Base-by-base conservation (phyloP, 2,888 invertebrate species). In the Cephus spinipes region DNA sequence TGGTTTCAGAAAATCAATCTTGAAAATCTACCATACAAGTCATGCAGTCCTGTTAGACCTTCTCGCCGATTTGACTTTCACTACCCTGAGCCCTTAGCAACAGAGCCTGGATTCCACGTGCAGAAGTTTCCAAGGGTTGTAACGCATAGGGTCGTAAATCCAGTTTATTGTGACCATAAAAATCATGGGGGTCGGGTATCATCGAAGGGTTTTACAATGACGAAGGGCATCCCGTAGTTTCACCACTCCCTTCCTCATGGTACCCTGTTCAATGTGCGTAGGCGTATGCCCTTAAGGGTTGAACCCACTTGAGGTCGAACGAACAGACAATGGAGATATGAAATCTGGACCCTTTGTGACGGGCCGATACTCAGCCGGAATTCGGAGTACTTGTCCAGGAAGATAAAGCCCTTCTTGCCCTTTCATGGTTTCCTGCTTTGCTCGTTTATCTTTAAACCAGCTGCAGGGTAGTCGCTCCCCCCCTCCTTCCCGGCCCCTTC, bases 201-300 rank as follows among this genome's bases (percentile, higher is more conserved):
- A 15, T 15, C 40, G 15, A 40, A 40, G 40, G 40, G 15, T 40
- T 15, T 40, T 15, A 40, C 15, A 40, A 40, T 40, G 40, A 40
- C 80, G 78, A 85, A 89, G 88, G 84, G 89, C 81, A 81, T 71
- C 76, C 73, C 80, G 77, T 77, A 81, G 78, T 77, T 78, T 9
- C 15, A 89, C 88, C 87, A 84, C 79, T 88, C 86, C 85, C 82
- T 83, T 84, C 81, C 82, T 89, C 87, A 89, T 91, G 90, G 82
- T 89, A 85, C 82, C 91, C 91, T 91, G 90, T 85, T 91, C 88
- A 90, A 91, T 90, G 91, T 91, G 91, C 91, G 91, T 91, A 91
- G 91, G 91, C 88, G 90, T 89, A 87, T 90, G 89, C 91, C 91
- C 90, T 91, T 91, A 88, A 89, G 89, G 89, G 88, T 88, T 85